Evolutionary conservation across 2,797 vertebrate species (phyloP), one percentile per base, ranked within the genome.

Genomic region (Girardinus metallicus): DNA sequence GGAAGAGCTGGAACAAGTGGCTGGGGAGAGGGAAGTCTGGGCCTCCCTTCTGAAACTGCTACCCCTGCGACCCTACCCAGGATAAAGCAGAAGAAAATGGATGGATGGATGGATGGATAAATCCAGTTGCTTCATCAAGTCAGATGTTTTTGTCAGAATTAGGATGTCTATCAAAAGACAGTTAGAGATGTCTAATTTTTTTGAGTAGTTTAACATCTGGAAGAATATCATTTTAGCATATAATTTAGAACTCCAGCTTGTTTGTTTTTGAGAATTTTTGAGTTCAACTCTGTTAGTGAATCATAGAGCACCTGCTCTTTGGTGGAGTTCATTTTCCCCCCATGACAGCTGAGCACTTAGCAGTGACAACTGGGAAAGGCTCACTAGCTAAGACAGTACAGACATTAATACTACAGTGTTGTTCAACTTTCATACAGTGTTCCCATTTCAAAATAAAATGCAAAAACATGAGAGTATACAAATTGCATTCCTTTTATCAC

Each of bases 271-370:
- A 16, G 29, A 66, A 23, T 39, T 36, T 36, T 39, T 34, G 31
- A 36, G 21, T 39, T 23, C 23, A 68, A 26, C 21, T 39, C 36
- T 39, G 36, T 23, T 9, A 26, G 21, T 41, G 23, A 1, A 23
- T 68, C 64, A 64, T 7, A 36, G 31, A 36, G 43, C 86, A 89
- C 55, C 85, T 93, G 87, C 87, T 87, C 46, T 60, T 26, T 77
- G 74, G 5, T 55, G 11, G 53, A 57, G 73, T 34, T 76, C 55
- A 78, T 73, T 80, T 85, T 86, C 60, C 73, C 75, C 31, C 73
- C 44, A n/a, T 71, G 75, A 89, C 84, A 92, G 84, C 89, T 89
- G 88, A 89, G 73, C 44, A 53, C 71, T 82, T 83, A 29, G 76
- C 64, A 75, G 36, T 47, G 84, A 21, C 77, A 82, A 80, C 75